Conservation (phyloP, 1,140 invertebrate genomes). For the Drosophila jambulina region DNA sequence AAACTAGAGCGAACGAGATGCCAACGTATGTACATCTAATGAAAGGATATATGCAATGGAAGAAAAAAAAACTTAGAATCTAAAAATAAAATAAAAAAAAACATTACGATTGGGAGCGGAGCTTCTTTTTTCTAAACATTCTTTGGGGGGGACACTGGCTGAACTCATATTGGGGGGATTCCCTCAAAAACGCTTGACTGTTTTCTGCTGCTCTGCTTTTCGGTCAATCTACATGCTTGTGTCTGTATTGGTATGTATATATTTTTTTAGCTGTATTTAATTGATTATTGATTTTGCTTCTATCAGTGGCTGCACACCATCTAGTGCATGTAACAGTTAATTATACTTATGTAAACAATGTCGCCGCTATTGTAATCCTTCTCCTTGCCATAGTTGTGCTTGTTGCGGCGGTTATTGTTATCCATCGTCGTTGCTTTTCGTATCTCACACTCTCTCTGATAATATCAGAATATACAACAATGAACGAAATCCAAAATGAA, state of each 20-base stretch:
- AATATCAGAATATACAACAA: slow-evolving; percentile 33
- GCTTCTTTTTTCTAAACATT: slow-evolving; percentile 1
- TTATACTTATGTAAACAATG: slow-evolving; percentile 56
- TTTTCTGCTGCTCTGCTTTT: slow-evolving; percentile 29
- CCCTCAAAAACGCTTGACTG: slow-evolving; percentile 26
- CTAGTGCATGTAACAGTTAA: slow-evolving; percentile 61
- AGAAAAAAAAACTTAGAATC: slow-evolving; percentile 7
- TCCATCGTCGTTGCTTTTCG: slow-evolving; percentile 37
- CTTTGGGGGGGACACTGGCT: slow-evolving; percentile 1
- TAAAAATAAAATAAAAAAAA: slow-evolving; percentile 10
- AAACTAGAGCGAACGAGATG: slow-evolving; percentile 35
- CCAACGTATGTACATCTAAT: slow-evolving; percentile 25
- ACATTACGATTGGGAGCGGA: slow-evolving; percentile 27
- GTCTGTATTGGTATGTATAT: slow-evolving; percentile 5
- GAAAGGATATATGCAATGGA: not conserved
- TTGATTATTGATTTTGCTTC: slow-evolving; percentile 42
- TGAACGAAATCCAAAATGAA: slow-evolving; percentile 45
- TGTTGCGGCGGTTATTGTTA: slow-evolving; percentile 48
- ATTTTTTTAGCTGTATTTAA: slow-evolving; percentile 32
- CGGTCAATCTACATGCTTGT: slow-evolving; percentile 9
- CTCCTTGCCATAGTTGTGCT: slow-evolving; percentile 10
- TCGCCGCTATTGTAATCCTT: slow-evolving; percentile 14
- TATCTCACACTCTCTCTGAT: slow-evolving; percentile 25
- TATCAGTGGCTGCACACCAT: slow-evolving; percentile 55
- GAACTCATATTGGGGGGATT: slow-evolving; percentile 1